A percentile compares a stretch with the other conserved stretches of the same genome.
Evolutionary conservation across 2,888 invertebrate genomes (phyloP).

Genomic region (Cylindroiulus punctatus): DNA sequence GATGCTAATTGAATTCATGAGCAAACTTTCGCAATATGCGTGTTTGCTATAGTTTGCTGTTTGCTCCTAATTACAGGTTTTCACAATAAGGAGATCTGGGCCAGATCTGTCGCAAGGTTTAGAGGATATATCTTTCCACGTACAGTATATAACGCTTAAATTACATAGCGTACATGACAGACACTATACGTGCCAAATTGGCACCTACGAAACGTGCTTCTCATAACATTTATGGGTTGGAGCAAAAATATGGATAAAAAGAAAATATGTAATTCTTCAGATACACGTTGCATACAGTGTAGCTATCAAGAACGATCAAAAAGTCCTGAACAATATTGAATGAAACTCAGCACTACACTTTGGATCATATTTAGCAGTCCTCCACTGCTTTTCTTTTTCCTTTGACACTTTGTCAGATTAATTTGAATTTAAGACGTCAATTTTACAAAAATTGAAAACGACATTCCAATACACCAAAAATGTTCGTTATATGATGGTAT

Average conservation of each 20-base stretch:
- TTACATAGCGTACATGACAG: background rate
- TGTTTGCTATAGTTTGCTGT: background rate
- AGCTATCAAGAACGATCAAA: too few relatives aligned
- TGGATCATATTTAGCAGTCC: too few relatives aligned
- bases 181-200: background rate
- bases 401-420: background rate
- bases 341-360: too few relatives aligned
- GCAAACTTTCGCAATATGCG: background rate
- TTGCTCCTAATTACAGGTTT: conserved; percentile 1
- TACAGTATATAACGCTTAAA: background rate
- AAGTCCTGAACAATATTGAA: too few relatives aligned
- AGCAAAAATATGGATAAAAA: background rate
- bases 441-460: background rate
- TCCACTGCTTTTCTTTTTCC: too few relatives aligned
- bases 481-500: too few relatives aligned
- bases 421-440: background rate
- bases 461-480: background rate
- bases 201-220: background rate
- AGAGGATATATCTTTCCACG: background rate
- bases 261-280: background rate
- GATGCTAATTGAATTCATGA: conserved; percentile 35
- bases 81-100: conserved; percentile 1
- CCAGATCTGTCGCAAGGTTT: background rate
- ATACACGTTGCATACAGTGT: background rate
- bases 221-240: background rate